Percentiles rank a stretch among this genome's conserved stretches.
Evolutionary conservation across 2,888 invertebrate genomes (phyloP).

Genomic region (Hydriomena furcata): DNA sequence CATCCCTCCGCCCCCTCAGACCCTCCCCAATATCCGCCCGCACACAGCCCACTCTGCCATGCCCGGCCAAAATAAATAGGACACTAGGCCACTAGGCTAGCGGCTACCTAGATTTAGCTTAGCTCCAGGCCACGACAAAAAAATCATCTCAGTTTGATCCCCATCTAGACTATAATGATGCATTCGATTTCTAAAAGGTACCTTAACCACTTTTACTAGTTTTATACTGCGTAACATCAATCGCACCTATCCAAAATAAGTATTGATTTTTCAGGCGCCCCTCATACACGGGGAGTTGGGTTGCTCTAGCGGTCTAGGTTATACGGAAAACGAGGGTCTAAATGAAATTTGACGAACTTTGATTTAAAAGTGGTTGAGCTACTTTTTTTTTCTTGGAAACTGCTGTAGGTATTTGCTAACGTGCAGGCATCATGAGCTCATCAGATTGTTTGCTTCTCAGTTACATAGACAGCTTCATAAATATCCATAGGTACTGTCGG

Average conservation of each 20-base stretch:
- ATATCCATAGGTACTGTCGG: constrained; percentile 77
- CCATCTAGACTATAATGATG: background rate
- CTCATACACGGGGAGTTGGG: too few species aligned
- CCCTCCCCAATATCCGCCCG: constrained; percentile 28
- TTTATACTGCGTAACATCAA: too few species aligned
- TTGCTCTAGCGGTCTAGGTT: too few species aligned
- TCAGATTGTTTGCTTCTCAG: constrained; percentile 62
- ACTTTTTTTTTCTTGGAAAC: constrained; percentile 12
- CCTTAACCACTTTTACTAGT: constrained; percentile 1
- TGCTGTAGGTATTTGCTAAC: constrained; percentile 20
- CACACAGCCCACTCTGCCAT: constrained; percentile 38
- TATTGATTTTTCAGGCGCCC: too few species aligned
- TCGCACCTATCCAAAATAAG: too few species aligned
- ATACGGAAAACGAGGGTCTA: too few species aligned
- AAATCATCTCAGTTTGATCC: constrained; percentile 25
- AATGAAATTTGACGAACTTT: background rate
- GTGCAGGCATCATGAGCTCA: constrained; percentile 30
- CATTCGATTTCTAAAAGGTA: constrained; percentile 4
- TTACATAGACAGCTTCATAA: constrained; percentile 69
- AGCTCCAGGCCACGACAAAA: constrained; percentile 39
- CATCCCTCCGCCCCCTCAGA: constrained; percentile 29
- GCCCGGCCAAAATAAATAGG: constrained; percentile 62
- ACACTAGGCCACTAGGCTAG: constrained; percentile 67
- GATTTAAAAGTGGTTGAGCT: constrained; percentile 1
- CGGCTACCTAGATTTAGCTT: constrained; percentile 55